Evolutionary conservation across 2,113 vertebrate genomes (phyloP), one percentile per base, ranked within the genome.

Genomic region (Takifugu bimaculatus): DNA sequence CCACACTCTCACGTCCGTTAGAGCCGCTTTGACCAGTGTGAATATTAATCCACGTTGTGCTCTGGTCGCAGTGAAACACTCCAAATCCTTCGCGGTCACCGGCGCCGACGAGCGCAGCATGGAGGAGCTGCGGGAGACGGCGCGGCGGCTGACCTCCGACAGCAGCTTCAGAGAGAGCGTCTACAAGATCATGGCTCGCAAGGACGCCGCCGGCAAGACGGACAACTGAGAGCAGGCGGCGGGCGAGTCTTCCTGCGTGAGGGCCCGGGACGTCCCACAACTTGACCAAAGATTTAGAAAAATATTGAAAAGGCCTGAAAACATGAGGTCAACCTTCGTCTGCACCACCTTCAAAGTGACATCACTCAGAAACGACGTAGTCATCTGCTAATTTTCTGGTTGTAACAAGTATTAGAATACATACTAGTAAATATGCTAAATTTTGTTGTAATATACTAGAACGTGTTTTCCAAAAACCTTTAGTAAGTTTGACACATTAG

Each of bases 131-230:
- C 92, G 92, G 77, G 93, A 95, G 56, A 89, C 92, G 25, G 94
- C 96, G n/a, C 92, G 86, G 42, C 88, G 85, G 25, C 86, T 96
- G 64, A 96, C 92, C 68, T 82, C 88, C 3, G 94, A 98, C 87
- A 94, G 93, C 81, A 90, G 79, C 78, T 95, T 97, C 85, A 92
- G 95, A 45, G 87, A 96, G 70, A 93, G 91, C 12, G 87, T 95
- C 63, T 94, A 91, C 77, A 88, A 96, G 70, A 94, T 95, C 82
- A 93, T 97, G 76, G 79, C 88, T 0, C 90, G 87, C 42, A 93
- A 93, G 26, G 91, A 91, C 32, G 73, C 81, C 13, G 26, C 85
- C 2, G 75, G 80, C 68, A 68, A 52, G 0, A 32, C 59, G 1
- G 87, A 88, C 9, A 88, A 86, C 0, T 88, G 87, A 68, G 42